phyloP scores from a whole-genome alignment of 2,888 invertebrate species.

The Parnassius smintheus region DNA sequence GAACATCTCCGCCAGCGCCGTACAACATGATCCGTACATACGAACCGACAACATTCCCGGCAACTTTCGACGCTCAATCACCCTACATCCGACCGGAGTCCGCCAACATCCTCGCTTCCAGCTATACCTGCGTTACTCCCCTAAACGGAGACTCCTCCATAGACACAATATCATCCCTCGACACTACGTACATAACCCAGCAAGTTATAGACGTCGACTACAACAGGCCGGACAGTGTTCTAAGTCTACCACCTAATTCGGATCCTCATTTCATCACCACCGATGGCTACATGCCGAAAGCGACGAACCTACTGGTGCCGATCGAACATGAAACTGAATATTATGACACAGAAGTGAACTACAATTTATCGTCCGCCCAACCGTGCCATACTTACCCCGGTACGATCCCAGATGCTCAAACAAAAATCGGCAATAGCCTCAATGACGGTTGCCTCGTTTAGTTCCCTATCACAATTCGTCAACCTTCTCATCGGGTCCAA shows the following conservation, averaged over 20 bases:
- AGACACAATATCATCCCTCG: constrained; percentile 66
- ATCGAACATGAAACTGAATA: constrained; percentile 80
- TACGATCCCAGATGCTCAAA: constrained; percentile 64
- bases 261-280: constrained; percentile 62
- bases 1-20: constrained; percentile 63
- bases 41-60: constrained; percentile 72
- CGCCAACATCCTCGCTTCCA: constrained; percentile 74
- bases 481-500: constrained; percentile 65
- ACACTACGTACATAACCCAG: constrained; percentile 62
- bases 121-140: constrained; percentile 70
- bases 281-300: constrained; percentile 71
- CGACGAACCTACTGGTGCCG: constrained; percentile 70
- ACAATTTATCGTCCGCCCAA: constrained; percentile 66
- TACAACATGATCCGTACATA: constrained; percentile 71
- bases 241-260: constrained; percentile 60
- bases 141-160: constrained; percentile 65
- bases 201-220: constrained; percentile 67
- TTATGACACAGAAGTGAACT: constrained; percentile 76
- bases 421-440: constrained; percentile 77
- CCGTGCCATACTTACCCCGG: constrained; percentile 81
- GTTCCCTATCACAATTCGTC: constrained; percentile 33
- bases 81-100: constrained; percentile 78
- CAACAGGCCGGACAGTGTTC: constrained; percentile 70
- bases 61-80: constrained; percentile 67
- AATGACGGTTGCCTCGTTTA: constrained; percentile 85